These are phyloP conservation scores for Calameuta filiformis DNA, from an alignment of 2,888 invertebrate genomes.

Conservation along the genomic window DNA sequence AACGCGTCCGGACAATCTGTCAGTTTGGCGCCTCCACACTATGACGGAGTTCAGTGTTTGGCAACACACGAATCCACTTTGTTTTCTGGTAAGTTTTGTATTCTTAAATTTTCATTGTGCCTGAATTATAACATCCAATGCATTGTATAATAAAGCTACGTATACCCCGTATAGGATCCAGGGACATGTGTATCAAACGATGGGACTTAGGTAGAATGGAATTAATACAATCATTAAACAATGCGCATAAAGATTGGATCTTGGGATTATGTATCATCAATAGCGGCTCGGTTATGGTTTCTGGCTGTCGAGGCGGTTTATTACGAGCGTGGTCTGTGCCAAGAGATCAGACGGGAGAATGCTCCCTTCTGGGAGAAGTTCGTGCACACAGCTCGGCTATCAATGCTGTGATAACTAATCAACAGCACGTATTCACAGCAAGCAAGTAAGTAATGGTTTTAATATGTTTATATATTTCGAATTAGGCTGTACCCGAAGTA, in stretches of 20 bases:
- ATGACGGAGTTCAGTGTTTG: conserved; percentile 88
- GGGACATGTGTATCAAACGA: conserved; percentile 88
- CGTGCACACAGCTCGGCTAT: conserved; percentile 76
- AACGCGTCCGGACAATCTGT: conserved; percentile 66
- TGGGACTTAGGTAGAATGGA: conserved; percentile 78
- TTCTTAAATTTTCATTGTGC: not conserved
- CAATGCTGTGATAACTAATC: conserved; percentile 76
- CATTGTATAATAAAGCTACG: not conserved
- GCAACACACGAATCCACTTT: conserved; percentile 75
- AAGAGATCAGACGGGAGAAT: conserved; percentile 72
- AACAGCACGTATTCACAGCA: conserved; percentile 80
- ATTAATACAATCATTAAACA: conserved; percentile 76
- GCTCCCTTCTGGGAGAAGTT: conserved; percentile 74
- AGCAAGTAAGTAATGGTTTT: conserved; percentile 76
- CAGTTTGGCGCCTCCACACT: conserved; percentile 84
- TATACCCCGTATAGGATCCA: conserved; percentile 68
- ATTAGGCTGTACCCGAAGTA: conserved; percentile 16
- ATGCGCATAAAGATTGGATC: conserved; percentile 90
- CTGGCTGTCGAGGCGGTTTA: conserved; percentile 81
- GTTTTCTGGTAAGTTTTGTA: conserved; percentile 72
- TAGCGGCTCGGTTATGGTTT: conserved; percentile 71
- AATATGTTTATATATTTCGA: not conserved
- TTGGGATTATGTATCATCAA: conserved; percentile 76
- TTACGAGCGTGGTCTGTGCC: conserved; percentile 77
- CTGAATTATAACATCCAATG: not conserved